phyloP scores from a whole-genome alignment of 2,888 invertebrate genomes.

The Idaea straminata region DNA sequence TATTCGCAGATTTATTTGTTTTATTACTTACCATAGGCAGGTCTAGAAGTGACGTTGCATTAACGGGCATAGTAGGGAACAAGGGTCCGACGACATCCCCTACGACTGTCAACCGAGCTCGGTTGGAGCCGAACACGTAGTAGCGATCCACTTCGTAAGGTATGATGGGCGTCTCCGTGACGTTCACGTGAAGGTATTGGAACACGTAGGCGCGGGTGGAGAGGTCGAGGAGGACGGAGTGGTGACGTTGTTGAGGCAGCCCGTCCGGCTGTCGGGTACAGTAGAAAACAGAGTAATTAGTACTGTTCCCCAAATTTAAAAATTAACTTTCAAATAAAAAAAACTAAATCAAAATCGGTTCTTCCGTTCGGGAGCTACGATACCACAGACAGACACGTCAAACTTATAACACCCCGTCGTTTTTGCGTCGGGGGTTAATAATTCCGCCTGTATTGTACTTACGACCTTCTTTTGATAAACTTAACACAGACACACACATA shows the following conservation, averaged over 20 bases:
- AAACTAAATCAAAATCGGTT: too few species aligned
- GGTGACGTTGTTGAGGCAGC: constrained; percentile 94
- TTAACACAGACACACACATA: too few species aligned
- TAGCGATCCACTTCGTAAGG: constrained; percentile 91
- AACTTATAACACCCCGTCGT: too few species aligned
- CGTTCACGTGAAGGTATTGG: constrained; percentile 97
- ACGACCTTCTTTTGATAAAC: too few species aligned
- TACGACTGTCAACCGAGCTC: constrained; percentile 89
- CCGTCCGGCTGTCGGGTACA: constrained; percentile 86
- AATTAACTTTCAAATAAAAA: too few species aligned
- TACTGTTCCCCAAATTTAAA: neutral
- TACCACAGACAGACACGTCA: too few species aligned
- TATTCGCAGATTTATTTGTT: too few species aligned
- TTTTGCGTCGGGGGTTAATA: too few species aligned
- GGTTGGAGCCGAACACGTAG: constrained; percentile 96
- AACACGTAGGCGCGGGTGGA: constrained; percentile 95
- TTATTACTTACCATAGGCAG: constrained; percentile 84
- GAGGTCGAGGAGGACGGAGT: constrained; percentile 93
- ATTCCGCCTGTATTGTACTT: too few species aligned
- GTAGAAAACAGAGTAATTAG: neutral
- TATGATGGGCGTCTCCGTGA: constrained; percentile 95
- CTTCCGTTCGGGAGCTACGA: too few species aligned
- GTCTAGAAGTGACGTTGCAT: constrained; percentile 88
- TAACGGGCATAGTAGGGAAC: constrained; percentile 95
- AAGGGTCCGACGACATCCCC: constrained; percentile 96